Percentiles rank a stretch among this genome's conserved stretches.
Conservation (phyloP, 2,888 invertebrate species). For the Nephrotoma appendiculata region DNA sequence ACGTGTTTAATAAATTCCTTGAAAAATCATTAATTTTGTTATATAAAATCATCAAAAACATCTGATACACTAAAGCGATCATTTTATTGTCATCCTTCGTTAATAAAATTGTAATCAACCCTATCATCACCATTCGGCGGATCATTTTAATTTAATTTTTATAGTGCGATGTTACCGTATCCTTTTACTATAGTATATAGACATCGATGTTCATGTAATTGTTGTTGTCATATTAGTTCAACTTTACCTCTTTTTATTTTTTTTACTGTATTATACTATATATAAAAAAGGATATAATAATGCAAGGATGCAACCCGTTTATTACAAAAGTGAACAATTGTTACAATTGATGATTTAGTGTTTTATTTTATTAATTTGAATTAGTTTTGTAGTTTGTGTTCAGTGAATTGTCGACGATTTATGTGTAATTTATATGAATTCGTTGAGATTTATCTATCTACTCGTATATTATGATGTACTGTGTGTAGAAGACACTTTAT, state of each 20-base stretch:
- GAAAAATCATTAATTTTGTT: not conserved
- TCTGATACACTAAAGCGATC: not conserved
- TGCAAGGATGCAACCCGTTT: not conserved
- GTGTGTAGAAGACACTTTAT: not conserved
- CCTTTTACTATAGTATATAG: not conserved
- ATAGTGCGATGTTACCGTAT: not conserved
- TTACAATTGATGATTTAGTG: not conserved
- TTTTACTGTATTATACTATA: not conserved
- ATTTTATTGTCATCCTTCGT: not conserved
- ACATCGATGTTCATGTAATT: not conserved
- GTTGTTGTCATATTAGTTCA: conserved; percentile 4
- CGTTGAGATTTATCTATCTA: not conserved
- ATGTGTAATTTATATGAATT: not conserved
- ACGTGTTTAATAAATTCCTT: not conserved
- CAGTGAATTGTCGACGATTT: not conserved
- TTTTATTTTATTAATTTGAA: not conserved
- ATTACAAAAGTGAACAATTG: not conserved
- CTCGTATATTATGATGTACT: not conserved
- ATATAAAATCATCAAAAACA: not conserved
- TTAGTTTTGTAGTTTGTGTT: not conserved
- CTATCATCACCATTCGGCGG: not conserved
- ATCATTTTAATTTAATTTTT: not conserved
- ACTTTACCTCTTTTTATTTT: not conserved
- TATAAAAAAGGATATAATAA: not conserved
- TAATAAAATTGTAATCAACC: not conserved